Conservation (phyloP, 2,113 vertebrate species). For the Sinocyclocheilus anshuiensis region DNA sequence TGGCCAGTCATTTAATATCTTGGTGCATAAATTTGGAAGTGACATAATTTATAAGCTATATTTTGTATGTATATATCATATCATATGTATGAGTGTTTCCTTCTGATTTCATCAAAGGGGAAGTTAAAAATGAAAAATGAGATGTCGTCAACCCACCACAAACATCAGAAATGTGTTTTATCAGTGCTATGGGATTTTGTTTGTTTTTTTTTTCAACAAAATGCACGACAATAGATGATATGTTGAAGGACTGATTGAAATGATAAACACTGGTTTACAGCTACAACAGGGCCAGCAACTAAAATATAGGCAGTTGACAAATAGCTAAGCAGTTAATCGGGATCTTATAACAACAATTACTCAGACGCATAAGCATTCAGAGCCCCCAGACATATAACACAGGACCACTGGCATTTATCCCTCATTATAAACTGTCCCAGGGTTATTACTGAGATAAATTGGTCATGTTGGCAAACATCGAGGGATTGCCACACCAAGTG, state of each 20-base stretch:
- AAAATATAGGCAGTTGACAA: constrained; percentile 1
- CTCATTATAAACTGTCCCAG: constrained; percentile 40
- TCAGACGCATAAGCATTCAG: not conserved
- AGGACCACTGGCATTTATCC: not conserved
- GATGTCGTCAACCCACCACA: not conserved
- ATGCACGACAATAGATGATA: not conserved
- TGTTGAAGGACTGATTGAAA: not conserved
- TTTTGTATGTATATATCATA: not conserved
- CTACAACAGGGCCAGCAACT: not conserved
- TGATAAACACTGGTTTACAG: not conserved
- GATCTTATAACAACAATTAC: constrained; percentile 38
- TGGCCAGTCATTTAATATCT: not conserved
- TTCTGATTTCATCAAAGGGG: not conserved
- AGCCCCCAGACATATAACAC: constrained; percentile 24
- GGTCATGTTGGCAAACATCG: constrained; percentile 17
- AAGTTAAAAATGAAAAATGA: not conserved
- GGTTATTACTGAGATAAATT: constrained; percentile 47
- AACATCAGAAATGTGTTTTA: not conserved
- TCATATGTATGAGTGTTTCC: not conserved
- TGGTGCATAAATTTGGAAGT: not conserved
- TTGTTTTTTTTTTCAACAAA: not conserved
- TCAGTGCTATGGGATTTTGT: not conserved
- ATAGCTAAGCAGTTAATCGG: constrained; percentile 1
- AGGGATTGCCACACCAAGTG: constrained; percentile 39
- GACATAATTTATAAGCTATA: not conserved